phyloP scores from a whole-genome alignment of 1,140 invertebrate species.

The Drosophila lowei region DNA sequence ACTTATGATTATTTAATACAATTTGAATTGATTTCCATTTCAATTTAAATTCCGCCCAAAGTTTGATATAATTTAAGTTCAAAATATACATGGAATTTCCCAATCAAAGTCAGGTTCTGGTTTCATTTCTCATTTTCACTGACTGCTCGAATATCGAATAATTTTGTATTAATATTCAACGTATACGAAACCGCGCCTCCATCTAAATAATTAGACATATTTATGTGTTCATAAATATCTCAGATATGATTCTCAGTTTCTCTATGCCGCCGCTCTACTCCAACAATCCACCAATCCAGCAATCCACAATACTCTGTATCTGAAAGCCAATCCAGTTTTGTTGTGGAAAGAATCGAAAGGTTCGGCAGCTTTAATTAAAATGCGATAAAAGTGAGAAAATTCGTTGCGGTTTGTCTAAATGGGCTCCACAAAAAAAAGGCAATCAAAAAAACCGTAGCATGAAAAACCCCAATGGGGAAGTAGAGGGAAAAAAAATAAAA shows the following conservation, averaged over 20 bases:
- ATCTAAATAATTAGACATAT: constrained; percentile 78
- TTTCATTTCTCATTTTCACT: constrained; percentile 10
- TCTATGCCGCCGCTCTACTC: constrained; percentile 3
- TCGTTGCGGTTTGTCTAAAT: constrained; percentile 72
- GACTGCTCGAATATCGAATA: neutral
- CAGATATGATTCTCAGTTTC: constrained; percentile 60
- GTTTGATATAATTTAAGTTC: too few relatives aligned
- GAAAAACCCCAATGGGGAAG: constrained; percentile 33
- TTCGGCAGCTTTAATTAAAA: constrained; percentile 76
- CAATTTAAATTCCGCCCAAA: too few relatives aligned
- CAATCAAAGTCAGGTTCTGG: constrained; percentile 6
- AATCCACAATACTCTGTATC: neutral
- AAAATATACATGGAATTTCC: neutral
- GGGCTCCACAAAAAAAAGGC: constrained; percentile 31
- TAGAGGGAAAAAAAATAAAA: constrained; percentile 3
- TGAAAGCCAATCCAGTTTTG: constrained; percentile 41
- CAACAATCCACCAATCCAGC: too few relatives aligned
- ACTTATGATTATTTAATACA: too few relatives aligned
- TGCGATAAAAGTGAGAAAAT: constrained; percentile 61
- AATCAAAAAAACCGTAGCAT: constrained; percentile 42
- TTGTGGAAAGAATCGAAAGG: constrained; percentile 26
- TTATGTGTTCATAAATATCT: constrained; percentile 74
- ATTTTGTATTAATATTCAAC: constrained; percentile 45
- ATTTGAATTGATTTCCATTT: too few relatives aligned
- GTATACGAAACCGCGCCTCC: constrained; percentile 35